Evolutionary conservation across 2,888 invertebrate genomes (phyloP), one percentile per base, ranked within the genome.

Genomic region (Graphium colonna): DNA sequence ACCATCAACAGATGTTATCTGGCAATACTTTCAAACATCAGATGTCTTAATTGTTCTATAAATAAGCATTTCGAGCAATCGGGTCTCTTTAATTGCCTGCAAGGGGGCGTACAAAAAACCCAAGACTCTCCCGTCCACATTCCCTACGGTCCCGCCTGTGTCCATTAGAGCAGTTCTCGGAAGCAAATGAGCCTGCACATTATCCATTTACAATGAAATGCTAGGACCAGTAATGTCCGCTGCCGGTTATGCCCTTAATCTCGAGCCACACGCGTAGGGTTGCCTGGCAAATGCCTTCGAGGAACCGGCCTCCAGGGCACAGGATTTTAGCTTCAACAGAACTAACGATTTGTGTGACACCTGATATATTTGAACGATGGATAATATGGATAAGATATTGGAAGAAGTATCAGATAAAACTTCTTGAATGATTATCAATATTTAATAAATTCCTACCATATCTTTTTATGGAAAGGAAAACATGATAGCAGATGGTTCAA

Each of bases 151-250:
- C 33, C 50, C 52, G 46, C 33, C 31, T 21, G 18, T 31, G 40
- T 12, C 48, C 31, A 26, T 18, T 17, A 15, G 13, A 45, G 44
- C 38, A 12, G 5, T 52, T 52, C 52, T 41, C 12, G 13, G 52
- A 52, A 52, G 52, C 33, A 52, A 52, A 52, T 52, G 46, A 52
- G 45, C 51, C 43, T 16, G n/a, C 44, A 26, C 45, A 51, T 51
- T 51, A 51, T 45, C 45, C 51, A 45, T 51, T 45, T 51, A 51
- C 51, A 51, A 51, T 46, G 46, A 52, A 52, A 52, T 41, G 51
- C 39, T 51, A 46, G 52, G 41, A 46, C 46, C 33, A 41, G 52
- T 52, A 52, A 46, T 40, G 46, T n/a, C 46, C 31, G 39, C 42
- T 43, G 50, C 41, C 41, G 31, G 41, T 46, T 52, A 52, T 41